These are phyloP conservation scores for Cliona cf. orientalis DNA, from an alignment of 37 sponge, comb jelly and placozoan species.

Conservation along the genomic window DNA sequence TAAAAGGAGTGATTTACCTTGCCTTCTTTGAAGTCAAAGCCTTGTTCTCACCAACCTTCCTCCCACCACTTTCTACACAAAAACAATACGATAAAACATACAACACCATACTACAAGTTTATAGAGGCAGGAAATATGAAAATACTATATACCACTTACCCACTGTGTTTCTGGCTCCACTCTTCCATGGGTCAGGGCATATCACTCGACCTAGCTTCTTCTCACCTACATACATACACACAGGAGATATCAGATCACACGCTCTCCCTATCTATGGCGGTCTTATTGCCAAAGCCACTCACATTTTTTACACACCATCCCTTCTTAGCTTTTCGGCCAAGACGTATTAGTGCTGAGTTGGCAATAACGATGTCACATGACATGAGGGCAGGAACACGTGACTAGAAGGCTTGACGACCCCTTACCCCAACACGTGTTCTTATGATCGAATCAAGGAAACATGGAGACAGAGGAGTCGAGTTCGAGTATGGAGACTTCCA, in stretches of 20 bases:
- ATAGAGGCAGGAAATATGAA: not conserved
- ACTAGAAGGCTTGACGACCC: not conserved
- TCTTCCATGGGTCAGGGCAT: constrained; percentile 93
- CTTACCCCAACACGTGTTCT: not conserved
- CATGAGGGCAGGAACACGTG: not conserved
- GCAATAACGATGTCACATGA: not conserved
- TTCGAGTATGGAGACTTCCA: constrained; percentile 3
- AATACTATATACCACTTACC: constrained; percentile 37
- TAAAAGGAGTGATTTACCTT: too few relatives aligned
- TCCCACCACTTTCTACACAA: constrained; percentile 72
- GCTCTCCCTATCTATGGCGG: not conserved
- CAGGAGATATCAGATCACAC: not conserved
- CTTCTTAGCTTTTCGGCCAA: too few relatives aligned
- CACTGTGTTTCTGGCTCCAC: constrained; percentile 90
- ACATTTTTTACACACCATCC: constrained; percentile 57
- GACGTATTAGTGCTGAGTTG: too few relatives aligned
- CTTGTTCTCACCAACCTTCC: constrained; percentile 91
- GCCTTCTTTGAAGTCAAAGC: constrained; percentile 85
- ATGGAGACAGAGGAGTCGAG: not conserved
- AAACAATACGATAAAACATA: not conserved
- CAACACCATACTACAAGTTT: not conserved
- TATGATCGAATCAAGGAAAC: not conserved
- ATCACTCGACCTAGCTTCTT: constrained; percentile 92
- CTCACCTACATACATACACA: constrained; percentile 66
- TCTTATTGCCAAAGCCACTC: constrained; percentile 1